phyloP scores from a whole-genome alignment of 2,888 invertebrate species.

The Amphimallon solstitiale region DNA sequence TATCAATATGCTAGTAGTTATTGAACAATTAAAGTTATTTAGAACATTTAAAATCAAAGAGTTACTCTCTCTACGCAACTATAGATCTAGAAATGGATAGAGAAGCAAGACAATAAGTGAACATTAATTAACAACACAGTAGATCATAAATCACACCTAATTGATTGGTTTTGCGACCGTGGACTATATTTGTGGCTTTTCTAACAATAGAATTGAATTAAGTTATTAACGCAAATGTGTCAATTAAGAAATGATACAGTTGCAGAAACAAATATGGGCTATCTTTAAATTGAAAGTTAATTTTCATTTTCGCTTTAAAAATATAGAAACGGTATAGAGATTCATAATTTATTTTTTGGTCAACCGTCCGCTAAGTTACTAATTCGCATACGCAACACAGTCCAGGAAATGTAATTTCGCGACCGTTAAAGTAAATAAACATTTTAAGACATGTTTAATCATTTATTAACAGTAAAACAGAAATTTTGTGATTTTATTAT shows the following conservation, averaged over 20 bases:
- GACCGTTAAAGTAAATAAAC: too few species aligned
- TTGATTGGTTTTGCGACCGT: constrained; percentile 20
- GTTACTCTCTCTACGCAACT: not conserved
- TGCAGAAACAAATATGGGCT: not conserved
- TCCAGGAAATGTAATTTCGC: too few species aligned
- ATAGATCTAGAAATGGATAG: constrained; percentile 12
- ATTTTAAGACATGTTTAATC: too few species aligned
- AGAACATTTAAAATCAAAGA: constrained; percentile 18
- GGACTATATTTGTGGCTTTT: constrained; percentile 4
- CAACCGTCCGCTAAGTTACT: too few species aligned
- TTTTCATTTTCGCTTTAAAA: too few species aligned
- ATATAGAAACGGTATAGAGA: too few species aligned
- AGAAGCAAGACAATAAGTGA: constrained; percentile 9
- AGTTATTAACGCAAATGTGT: constrained; percentile 4
- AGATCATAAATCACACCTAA: constrained; percentile 22
- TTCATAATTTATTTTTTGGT: too few species aligned
- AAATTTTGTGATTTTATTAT: too few species aligned
- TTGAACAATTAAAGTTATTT: constrained; percentile 14
- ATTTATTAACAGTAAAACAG: too few species aligned
- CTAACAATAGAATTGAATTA: constrained; percentile 14
- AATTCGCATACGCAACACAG: too few species aligned
- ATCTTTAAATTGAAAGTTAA: too few species aligned
- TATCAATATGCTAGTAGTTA: not conserved
- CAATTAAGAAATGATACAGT: not conserved
- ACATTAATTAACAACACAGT: constrained; percentile 19